Percentiles rank a stretch among this genome's conserved stretches.
Evolutionary conservation across 2,888 invertebrate genomes (phyloP).

Genomic region (Temnothorax ravouxi): DNA sequence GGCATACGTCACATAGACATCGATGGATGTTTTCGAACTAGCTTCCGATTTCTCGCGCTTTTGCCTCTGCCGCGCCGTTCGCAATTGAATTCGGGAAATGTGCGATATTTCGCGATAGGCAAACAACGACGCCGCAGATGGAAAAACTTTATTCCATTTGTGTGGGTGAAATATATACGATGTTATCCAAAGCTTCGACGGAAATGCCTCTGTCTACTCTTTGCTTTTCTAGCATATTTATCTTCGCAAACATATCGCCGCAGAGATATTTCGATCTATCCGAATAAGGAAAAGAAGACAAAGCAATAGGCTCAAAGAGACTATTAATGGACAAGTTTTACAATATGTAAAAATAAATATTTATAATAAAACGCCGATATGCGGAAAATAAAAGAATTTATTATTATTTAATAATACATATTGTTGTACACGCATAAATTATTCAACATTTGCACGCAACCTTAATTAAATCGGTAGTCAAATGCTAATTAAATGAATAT

Average conservation of each 20-base stretch:
- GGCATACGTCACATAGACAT: background rate
- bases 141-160: constrained; percentile 35
- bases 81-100: background rate
- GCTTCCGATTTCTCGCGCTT: background rate
- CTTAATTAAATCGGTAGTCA: background rate
- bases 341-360: background rate
- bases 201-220: constrained; percentile 14
- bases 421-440: background rate
- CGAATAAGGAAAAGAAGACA: background rate
- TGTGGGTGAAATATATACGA: background rate
- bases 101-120: background rate
- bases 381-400: background rate
- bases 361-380: background rate
- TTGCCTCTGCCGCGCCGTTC: background rate
- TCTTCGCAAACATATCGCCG: constrained; percentile 5
- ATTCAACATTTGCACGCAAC: background rate
- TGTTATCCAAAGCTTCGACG: background rate
- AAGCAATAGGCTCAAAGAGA: background rate
- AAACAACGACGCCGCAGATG: background rate
- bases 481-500: constrained; percentile 29
- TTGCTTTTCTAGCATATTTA: constrained; percentile 13
- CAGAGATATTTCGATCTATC: background rate
- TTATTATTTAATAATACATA: background rate
- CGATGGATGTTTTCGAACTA: background rate
- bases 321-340: constrained; percentile 9